phyloP scores from a whole-genome alignment of 2,797 vertebrate species.

The Acanthurus leucopareius region DNA sequence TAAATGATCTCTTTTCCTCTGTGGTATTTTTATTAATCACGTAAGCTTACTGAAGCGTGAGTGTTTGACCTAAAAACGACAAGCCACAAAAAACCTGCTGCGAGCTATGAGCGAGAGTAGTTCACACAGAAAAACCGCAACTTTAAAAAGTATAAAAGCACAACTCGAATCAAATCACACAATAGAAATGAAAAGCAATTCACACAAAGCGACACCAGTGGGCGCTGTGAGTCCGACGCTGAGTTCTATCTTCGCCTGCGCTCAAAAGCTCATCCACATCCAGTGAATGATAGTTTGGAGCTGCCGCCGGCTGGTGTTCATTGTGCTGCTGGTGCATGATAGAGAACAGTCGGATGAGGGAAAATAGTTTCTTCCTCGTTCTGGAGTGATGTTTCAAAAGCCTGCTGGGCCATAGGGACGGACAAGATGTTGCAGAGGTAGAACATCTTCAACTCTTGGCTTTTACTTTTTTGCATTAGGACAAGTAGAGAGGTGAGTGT shows the following conservation, averaged over 20 bases:
- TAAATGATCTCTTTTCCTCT: too few relatives aligned
- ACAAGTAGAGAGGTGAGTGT: slow-evolving; percentile 70
- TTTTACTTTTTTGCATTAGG: slow-evolving; percentile 30
- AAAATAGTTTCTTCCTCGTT: slow-evolving; percentile 34
- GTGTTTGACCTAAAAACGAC: too few relatives aligned
- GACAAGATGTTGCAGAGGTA: slow-evolving; percentile 64
- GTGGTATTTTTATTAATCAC: too few relatives aligned
- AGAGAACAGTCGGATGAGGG: slow-evolving; percentile 47
- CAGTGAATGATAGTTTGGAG: not conserved
- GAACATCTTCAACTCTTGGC: slow-evolving; percentile 41
- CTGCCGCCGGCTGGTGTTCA: slow-evolving; percentile 47
- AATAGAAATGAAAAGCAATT: not conserved
- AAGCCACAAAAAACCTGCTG: not conserved
- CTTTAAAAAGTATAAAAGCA: not conserved
- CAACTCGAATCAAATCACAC: too few relatives aligned
- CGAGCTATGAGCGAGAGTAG: not conserved
- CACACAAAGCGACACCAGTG: slow-evolving; percentile 6
- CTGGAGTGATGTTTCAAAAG: slow-evolving; percentile 53
- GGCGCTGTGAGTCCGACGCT: slow-evolving; percentile 4
- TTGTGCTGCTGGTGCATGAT: slow-evolving; percentile 30
- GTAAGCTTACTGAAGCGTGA: too few relatives aligned
- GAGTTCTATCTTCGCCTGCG: not conserved
- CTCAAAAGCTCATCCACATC: not conserved
- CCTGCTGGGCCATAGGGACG: slow-evolving; percentile 51
- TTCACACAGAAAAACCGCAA: not conserved